Evolutionary conservation across 2,888 invertebrate genomes (phyloP), one percentile per base, ranked within the genome.

Genomic region (Yponomeuta sedellus): DNA sequence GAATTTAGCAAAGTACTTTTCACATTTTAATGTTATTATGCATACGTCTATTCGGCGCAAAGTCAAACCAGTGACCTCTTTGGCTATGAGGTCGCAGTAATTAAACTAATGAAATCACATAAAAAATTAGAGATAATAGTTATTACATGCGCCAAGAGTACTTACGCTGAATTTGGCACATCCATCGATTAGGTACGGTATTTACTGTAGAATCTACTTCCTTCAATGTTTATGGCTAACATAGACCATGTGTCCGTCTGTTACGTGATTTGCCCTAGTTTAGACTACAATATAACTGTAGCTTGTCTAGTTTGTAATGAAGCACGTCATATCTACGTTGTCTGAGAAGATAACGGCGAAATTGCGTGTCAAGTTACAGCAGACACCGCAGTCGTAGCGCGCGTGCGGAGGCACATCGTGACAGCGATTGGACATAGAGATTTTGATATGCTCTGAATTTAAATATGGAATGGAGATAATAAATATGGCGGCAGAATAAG

Each of bases 181-280:
- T 52, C 44, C 12, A 52, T 52, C 44, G 12, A 52, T 52, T 52
- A 16, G 44, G 44, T 16, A 52, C 44, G 44, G 44, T 52, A 52
- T 16, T 52, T 16, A 16, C 4, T 52, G 16, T 52, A 20, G 59
- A 25, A 12, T 59, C 59, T 4, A 59, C 25, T 59, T 59, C 59
- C 58, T 22, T 22, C 20, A 58, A 58, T 58, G 58, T 4, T 25
- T 59, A 59, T 59, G 10, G 59, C 22, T 59, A 22, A 20, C 5
- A 22, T 59, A 10, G 62, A 34, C 62, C 62, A 62, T 39, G 34
- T 62, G 39, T 62, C 19, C 1, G 19, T 28, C 19, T 39, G 28
- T 62, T 34, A 62, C 62, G 67, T 68, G 71, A 72, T 73, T 71
- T 72, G 77, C 70, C 76, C 77, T 63, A 77, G 74, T 71, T 75